Conservation (phyloP, 2,797 vertebrate genomes). For the Phrynocephalus forsythii region DNA sequence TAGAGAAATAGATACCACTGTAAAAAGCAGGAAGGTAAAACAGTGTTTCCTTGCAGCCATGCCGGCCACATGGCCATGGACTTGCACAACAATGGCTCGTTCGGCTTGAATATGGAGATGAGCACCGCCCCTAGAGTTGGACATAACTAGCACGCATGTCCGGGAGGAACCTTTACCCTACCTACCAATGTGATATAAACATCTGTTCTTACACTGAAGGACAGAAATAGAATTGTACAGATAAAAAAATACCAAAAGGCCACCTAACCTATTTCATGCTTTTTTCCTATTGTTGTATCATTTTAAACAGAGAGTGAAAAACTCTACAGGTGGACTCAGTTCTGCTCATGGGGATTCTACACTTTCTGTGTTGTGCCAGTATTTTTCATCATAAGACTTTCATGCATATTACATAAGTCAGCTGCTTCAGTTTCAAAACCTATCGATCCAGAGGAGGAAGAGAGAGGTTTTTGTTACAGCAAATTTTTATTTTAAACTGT, state of each 20-base stretch:
- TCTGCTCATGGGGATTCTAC: background rate
- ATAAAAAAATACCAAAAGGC: background rate
- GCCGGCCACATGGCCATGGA: too few species aligned
- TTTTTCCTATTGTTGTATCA: background rate
- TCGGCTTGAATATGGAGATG: too few species aligned
- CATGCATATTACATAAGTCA: background rate
- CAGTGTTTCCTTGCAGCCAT: too few species aligned
- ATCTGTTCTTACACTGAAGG: background rate
- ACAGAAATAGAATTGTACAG: background rate
- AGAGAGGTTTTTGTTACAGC: slow-evolving; percentile 21
- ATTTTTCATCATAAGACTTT: background rate
- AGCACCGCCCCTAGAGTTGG: too few species aligned
- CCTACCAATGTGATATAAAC: background rate
- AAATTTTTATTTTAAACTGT: slow-evolving; percentile 18
- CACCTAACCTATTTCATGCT: background rate
- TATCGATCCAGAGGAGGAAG: slow-evolving; percentile 26
- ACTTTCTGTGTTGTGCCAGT: background rate
- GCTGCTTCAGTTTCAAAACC: slow-evolving; percentile 18
- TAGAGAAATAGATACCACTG: too few species aligned
- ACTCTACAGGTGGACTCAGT: background rate
- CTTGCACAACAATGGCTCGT: too few species aligned
- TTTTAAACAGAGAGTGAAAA: background rate
- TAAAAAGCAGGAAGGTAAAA: too few species aligned
- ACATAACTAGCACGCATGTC: too few species aligned
- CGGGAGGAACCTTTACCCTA: too few species aligned